These are phyloP conservation scores for Silvanus unidentatus DNA, from an alignment of 2,888 invertebrate genomes.

Conservation along the genomic window DNA sequence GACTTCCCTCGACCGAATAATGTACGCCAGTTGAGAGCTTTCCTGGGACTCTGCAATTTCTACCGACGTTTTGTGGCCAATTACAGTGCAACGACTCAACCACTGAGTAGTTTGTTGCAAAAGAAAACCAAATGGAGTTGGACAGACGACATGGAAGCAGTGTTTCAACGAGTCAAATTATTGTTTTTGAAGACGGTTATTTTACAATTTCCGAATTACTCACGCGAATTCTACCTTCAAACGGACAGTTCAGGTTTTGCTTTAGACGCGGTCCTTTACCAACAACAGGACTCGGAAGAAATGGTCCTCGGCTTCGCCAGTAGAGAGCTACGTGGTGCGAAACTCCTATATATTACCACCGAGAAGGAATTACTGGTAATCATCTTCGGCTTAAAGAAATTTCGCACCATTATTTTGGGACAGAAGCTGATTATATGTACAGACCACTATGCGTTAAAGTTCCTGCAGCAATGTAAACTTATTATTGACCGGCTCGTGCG, in stretches of 20 bases:
- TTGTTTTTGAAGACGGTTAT: constrained; percentile 11
- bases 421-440: constrained; percentile 9
- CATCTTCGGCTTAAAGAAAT: constrained; percentile 10
- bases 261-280: constrained; percentile 13
- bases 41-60: constrained; percentile 11
- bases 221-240: constrained; percentile 5
- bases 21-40: constrained; percentile 9
- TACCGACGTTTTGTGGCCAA: constrained; percentile 8
- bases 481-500: constrained; percentile 3
- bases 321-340: constrained; percentile 10
- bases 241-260: constrained; percentile 11
- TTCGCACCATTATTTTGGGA: constrained; percentile 7
- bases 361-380: constrained; percentile 13
- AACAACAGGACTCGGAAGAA: constrained; percentile 10
- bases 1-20: constrained; percentile 10
- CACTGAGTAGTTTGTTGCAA: constrained; percentile 12
- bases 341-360: constrained; percentile 10
- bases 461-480: constrained; percentile 2
- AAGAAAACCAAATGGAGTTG: constrained; percentile 11
- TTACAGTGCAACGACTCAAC: constrained; percentile 11
- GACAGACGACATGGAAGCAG: constrained; percentile 6
- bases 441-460: constrained; percentile 15
- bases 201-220: constrained; percentile 10
- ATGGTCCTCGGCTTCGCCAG: constrained; percentile 15
- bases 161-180: constrained; percentile 7